A percentile compares a stretch with the other conserved stretches of the same genome.
Conservation (phyloP, 92 coral and sea anemone species). For the Epizoanthus scotinus region DNA sequence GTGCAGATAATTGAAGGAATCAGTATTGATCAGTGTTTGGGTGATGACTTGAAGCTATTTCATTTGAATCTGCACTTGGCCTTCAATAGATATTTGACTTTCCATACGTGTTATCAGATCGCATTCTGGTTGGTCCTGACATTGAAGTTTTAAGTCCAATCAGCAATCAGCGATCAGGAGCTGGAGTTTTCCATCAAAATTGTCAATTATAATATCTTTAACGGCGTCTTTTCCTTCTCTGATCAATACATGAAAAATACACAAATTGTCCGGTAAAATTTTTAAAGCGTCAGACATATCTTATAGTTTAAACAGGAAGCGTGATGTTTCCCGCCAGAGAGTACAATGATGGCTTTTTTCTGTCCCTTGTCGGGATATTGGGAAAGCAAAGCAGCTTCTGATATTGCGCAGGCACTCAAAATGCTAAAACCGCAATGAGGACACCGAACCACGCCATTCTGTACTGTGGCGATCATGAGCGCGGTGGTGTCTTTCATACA, state of each 20-base stretch:
- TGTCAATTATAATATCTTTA: neutral
- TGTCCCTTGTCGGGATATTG: slow-evolving; percentile 1
- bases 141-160: neutral
- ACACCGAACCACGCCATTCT: neutral
- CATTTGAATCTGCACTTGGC: neutral
- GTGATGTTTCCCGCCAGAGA: neutral
- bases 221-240: too few relatives aligned
- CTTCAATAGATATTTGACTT: slow-evolving; percentile 16
- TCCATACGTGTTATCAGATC: neutral
- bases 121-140: neutral
- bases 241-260: too few relatives aligned
- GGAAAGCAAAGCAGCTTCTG: neutral
- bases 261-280: too few relatives aligned
- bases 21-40: neutral
- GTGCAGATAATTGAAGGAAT: slow-evolving; percentile 19
- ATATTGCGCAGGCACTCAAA: slow-evolving; percentile 13
- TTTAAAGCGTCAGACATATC: neutral
- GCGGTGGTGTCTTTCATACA: neutral
- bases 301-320: neutral
- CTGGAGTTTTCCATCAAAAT: neutral
- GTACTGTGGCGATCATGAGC: neutral
- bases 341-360: neutral
- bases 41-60: neutral
- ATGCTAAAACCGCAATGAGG: neutral
- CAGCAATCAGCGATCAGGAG: too few relatives aligned